These are phyloP conservation scores for Galerucella nymphaeae DNA, from an alignment of 2,888 invertebrate species.

Conservation along the genomic window DNA sequence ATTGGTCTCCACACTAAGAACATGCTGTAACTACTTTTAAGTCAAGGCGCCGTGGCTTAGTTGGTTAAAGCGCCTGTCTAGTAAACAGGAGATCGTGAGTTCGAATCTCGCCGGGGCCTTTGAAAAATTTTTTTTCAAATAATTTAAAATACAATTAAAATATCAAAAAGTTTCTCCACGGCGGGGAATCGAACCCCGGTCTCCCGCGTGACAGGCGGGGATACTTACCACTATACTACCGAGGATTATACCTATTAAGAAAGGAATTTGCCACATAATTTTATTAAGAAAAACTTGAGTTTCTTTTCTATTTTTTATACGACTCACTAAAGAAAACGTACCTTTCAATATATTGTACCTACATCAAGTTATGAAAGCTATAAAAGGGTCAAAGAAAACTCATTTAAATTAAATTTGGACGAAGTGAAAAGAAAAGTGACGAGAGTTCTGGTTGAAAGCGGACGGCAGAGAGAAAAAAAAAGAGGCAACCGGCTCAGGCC, in stretches of 20 bases:
- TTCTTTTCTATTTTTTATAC: background rate
- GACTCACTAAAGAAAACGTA: background rate
- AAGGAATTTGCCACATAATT: background rate
- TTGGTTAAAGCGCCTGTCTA: slow-evolving; percentile 82
- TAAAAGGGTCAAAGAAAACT: slow-evolving; percentile 27
- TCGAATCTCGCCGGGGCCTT: slow-evolving; percentile 75
- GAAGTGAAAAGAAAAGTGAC: slow-evolving; percentile 45
- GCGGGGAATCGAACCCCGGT: slow-evolving; percentile 54
- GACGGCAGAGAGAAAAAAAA: slow-evolving; percentile 50
- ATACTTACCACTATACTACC: slow-evolving; percentile 55
- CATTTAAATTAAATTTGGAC: slow-evolving; percentile 42
- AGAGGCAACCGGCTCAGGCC: slow-evolving; percentile 38
- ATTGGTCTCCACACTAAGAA: too few relatives aligned
- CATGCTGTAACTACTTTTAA: too few relatives aligned
- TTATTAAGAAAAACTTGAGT: background rate
- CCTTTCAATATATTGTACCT: slow-evolving; percentile 21
- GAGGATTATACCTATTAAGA: slow-evolving; percentile 40
- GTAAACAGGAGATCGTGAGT: slow-evolving; percentile 78
- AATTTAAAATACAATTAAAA: too few relatives aligned
- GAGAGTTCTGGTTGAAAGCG: slow-evolving; percentile 45
- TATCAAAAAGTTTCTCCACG: slow-evolving; percentile 50
- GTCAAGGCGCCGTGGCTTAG: slow-evolving; percentile 84
- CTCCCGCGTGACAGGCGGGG: slow-evolving; percentile 55
- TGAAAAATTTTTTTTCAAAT: too few relatives aligned
- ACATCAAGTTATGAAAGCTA: slow-evolving; percentile 16